Base-by-base conservation (phyloP, 1,140 invertebrate genomes). In the Teleopsis dalmanni region DNA sequence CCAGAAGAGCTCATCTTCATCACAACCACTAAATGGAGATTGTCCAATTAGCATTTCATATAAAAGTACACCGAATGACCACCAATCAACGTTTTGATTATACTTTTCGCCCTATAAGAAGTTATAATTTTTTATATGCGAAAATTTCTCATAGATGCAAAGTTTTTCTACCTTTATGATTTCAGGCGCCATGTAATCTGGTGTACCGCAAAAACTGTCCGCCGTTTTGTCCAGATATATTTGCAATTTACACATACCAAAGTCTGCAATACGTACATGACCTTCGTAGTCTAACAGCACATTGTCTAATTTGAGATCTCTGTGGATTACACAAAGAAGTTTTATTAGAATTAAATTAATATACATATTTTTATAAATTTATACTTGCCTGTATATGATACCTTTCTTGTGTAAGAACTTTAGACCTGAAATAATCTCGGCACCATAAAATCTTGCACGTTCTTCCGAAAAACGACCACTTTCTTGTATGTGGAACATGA, bases 401-500 rank as follows among this genome's bases (percentile, higher is more conserved):
- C 90, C 88, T 70, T 91, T 86, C 62, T 87, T 87, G 70, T 97
- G 94, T n/a, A 98, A 75, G 62, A 97, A 98, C 68, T 91, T 91
- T 25, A 98, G 76, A 18, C 92, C 95, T 10, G 89, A 95, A 50
- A 93, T 85, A 38, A 98, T 96, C 78, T 98, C 95, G 1, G 93
- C 92, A 1, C 87, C 90, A 70, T 98, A 98, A 73, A 98, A 98
- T 38, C 90, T 79, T 3, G 92, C 91, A 45, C 92, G 74, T 3
- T 85, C 77, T 67, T 97, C 90, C 4, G 88, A 81, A 75, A 99
- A 99, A 22, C 92, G 79, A 5, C 95, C 90, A 35, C 83, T 87
- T 61, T 94, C 83, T 72, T 98, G 95, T 61, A 99, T 98, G 75
- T 98, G 95, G 73, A 98, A 99, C 96, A 99, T 99, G 45, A 99